These are phyloP conservation scores for Homarus americanus DNA, from an alignment of 1,140 invertebrate genomes.

Conservation along the genomic window DNA sequence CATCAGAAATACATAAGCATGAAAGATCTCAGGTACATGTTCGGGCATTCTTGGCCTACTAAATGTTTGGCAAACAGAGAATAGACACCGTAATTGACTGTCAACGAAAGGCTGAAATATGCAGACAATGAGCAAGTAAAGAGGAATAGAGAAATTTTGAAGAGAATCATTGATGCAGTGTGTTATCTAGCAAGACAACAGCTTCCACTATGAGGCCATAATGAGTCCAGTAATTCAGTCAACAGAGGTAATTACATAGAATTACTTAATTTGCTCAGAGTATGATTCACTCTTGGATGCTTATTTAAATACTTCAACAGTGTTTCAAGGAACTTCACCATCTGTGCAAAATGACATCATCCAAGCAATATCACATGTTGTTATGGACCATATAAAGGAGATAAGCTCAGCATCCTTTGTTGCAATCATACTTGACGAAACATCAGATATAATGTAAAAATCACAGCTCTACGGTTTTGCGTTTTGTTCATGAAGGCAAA, in stretches of 20 bases:
- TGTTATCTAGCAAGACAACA: constrained; percentile 15
- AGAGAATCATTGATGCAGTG: constrained; percentile 17
- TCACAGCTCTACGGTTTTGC: constrained; percentile 25
- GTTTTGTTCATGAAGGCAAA: constrained; percentile 28
- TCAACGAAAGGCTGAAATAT: constrained; percentile 17
- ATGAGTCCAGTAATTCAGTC: constrained; percentile 34
- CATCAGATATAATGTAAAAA: constrained; percentile 27
- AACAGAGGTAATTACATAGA: constrained; percentile 30
- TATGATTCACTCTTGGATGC: constrained; percentile 10
- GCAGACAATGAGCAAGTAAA: constrained; percentile 36
- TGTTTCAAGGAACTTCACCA: constrained; percentile 24
- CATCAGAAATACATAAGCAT: constrained; percentile 15
- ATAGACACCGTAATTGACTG: constrained; percentile 21
- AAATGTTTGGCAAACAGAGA: constrained; percentile 18
- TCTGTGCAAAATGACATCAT: constrained; percentile 18
- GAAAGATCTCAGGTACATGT: constrained; percentile 34
- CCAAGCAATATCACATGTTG: constrained; percentile 19
- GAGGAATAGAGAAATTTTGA: constrained; percentile 8
- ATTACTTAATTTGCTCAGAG: constrained; percentile 25
- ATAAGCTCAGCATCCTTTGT: constrained; percentile 38
- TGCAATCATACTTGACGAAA: constrained; percentile 32
- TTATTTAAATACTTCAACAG: constrained; percentile 35
- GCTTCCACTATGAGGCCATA: constrained; percentile 11
- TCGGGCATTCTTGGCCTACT: constrained; percentile 14
- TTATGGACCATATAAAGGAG: constrained; percentile 23